Percentiles rank a stretch among this genome's conserved stretches.
These are phyloP conservation scores for Andrena flavipes DNA, from an alignment of 2,888 invertebrate genomes.

Conservation along the genomic window DNA sequence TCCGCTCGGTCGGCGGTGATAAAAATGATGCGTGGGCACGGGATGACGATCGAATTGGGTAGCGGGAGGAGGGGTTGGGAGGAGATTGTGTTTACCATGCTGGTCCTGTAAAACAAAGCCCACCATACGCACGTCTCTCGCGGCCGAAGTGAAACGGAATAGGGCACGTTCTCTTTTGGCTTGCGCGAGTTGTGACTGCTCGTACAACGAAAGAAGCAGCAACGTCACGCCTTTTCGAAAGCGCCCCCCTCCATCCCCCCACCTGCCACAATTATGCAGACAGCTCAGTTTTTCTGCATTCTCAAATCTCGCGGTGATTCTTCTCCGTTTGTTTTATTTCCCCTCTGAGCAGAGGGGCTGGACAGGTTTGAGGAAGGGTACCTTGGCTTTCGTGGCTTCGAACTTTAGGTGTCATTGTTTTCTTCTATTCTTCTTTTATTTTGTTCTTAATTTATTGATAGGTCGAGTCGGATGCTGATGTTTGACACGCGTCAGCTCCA, in stretches of 20 bases:
- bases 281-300: conserved; percentile 9
- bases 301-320: background rate
- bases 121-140: background rate
- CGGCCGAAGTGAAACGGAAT: conserved; percentile 17
- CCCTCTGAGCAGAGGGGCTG: background rate
- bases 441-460: conserved; percentile 21
- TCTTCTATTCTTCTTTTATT: background rate
- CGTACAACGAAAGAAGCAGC: conserved; percentile 39
- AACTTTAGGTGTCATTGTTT: background rate
- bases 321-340: background rate
- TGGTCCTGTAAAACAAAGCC: conserved; percentile 33
- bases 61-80: background rate
- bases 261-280: background rate
- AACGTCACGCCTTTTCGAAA: conserved; percentile 35
- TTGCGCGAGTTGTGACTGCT: conserved; percentile 19
- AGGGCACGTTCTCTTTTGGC: conserved; percentile 11
- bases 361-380: background rate
- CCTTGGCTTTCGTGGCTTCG: conserved; percentile 10
- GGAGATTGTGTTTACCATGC: background rate
- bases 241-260: conserved; percentile 12
- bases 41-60: background rate
- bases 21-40: conserved; percentile 25
- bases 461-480: background rate
- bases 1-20: conserved; percentile 20
- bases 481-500: too few species aligned